phyloP scores from a whole-genome alignment of 2,797 vertebrate species.

The Lateolabrax maculatus region DNA sequence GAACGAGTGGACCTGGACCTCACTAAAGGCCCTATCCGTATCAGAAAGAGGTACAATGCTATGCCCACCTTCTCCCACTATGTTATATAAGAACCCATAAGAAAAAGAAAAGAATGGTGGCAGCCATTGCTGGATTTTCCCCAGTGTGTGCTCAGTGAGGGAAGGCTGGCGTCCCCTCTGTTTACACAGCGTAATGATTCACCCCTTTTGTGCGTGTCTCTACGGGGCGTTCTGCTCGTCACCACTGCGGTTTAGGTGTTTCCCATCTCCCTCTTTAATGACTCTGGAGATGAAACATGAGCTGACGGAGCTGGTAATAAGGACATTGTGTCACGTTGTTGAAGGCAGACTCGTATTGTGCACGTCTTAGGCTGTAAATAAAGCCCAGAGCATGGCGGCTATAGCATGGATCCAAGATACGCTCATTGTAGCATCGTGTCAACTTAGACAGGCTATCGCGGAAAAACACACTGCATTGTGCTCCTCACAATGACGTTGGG shows the following conservation, averaged over 20 bases:
- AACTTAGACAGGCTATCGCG: slow-evolving; percentile 53
- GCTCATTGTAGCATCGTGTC: slow-evolving; percentile 47
- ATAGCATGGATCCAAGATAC: slow-evolving; percentile 21
- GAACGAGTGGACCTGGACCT: slow-evolving; percentile 39
- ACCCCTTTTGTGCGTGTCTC: slow-evolving; percentile 59
- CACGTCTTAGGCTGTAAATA: slow-evolving; percentile 58
- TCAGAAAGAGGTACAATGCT: slow-evolving; percentile 50
- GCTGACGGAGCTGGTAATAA: slow-evolving; percentile 57
- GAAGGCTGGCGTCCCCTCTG: slow-evolving; percentile 43
- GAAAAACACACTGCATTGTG: slow-evolving; percentile 66
- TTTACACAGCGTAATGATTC: slow-evolving; percentile 66
- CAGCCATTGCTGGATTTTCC: slow-evolving; percentile 57
- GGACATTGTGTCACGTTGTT: slow-evolving; percentile 46
- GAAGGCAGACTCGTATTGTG: slow-evolving; percentile 45
- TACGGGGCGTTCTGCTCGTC: slow-evolving; percentile 46
- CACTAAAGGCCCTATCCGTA: slow-evolving; percentile 21
- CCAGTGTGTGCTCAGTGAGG: slow-evolving; percentile 55
- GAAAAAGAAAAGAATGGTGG: slow-evolving; percentile 41
- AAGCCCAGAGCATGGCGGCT: slow-evolving; percentile 22
- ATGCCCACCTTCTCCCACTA: slow-evolving; percentile 40
- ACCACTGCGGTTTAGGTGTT: slow-evolving; percentile 65
- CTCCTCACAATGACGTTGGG: slow-evolving; percentile 47
- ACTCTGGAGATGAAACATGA: slow-evolving; percentile 70
- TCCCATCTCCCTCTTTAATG: slow-evolving; percentile 64
- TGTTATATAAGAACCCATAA: slow-evolving; percentile 60